These are phyloP conservation scores for Xyliphius kryptos DNA, from an alignment of 2,113 vertebrate species.

Conservation along the genomic window DNA sequence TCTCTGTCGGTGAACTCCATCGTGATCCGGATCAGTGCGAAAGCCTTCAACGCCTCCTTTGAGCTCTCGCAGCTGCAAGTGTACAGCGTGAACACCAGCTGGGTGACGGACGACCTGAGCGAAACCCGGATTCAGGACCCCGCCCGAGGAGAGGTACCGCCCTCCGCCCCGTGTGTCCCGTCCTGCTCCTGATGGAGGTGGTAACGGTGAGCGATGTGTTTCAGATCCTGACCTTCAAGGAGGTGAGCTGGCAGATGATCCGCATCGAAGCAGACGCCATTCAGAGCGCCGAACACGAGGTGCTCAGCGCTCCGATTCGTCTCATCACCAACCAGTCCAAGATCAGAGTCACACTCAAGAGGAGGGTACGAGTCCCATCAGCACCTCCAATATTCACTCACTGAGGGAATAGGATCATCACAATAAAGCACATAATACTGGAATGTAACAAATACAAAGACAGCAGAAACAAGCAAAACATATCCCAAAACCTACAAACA, in stretches of 20 bases:
- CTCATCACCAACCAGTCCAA: conserved; percentile 98
- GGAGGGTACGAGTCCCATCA: conserved; percentile 69
- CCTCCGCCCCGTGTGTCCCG: neutral
- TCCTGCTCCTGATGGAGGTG: too few species aligned
- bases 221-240: conserved; percentile 96
- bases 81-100: conserved; percentile 93
- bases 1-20: conserved; percentile 96
- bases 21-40: conserved; percentile 88
- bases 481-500: too few species aligned
- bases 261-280: conserved; percentile 97
- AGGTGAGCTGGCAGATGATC: conserved; percentile 99
- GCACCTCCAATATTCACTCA: too few species aligned
- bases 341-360: conserved; percentile 92
- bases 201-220: neutral
- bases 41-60: conserved; percentile 97
- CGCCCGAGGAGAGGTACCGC: conserved; percentile 81
- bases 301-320: conserved; percentile 90
- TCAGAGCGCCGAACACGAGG: conserved; percentile 89
- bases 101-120: conserved; percentile 81
- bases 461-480: too few species aligned
- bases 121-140: conserved; percentile 88
- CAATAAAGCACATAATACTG: too few species aligned
- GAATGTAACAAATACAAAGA: too few species aligned
- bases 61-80: conserved; percentile 96
- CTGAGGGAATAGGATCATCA: too few species aligned